phyloP scores from a whole-genome alignment of 2,797 vertebrate genomes.

The Uromys caudimaculatus region DNA sequence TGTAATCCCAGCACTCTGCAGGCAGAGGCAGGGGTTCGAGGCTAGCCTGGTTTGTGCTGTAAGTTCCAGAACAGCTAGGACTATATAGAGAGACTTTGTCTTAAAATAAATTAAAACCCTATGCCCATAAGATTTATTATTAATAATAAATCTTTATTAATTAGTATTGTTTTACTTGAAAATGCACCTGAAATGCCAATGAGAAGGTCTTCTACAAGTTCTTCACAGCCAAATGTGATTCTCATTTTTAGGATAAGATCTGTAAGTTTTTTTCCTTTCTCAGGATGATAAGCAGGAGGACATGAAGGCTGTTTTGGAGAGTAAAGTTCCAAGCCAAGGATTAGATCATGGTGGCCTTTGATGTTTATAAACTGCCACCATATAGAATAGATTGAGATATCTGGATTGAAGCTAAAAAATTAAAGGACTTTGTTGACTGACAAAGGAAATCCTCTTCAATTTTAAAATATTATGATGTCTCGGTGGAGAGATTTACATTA shows the following conservation, averaged over 20 bases:
- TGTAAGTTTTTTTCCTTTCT: constrained; percentile 86
- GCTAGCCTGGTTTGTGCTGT: too few species aligned
- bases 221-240: constrained; percentile 82
- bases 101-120: background rate
- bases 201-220: constrained; percentile 85
- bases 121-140: constrained; percentile 51
- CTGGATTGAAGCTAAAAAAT: constrained; percentile 71
- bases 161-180: constrained; percentile 63
- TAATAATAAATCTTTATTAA: constrained; percentile 7
- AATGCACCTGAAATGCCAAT: constrained; percentile 46
- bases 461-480: constrained; percentile 64
- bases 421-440: constrained; percentile 40
- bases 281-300: constrained; percentile 86
- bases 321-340: constrained; percentile 84
- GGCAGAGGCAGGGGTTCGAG: background rate
- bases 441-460: constrained; percentile 30
- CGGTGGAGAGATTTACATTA: constrained; percentile 64
- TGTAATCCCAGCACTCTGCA: background rate
- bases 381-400: constrained; percentile 75
- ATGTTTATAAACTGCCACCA: constrained; percentile 83
- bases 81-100: background rate
- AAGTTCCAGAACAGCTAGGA: background rate
- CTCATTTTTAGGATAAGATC: constrained; percentile 81
- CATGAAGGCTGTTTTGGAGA: constrained; percentile 85
- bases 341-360: constrained; percentile 84